These are phyloP conservation scores for Aphelenchoides fujianensis DNA, from an alignment of 1,140 invertebrate species.

Conservation along the genomic window DNA sequence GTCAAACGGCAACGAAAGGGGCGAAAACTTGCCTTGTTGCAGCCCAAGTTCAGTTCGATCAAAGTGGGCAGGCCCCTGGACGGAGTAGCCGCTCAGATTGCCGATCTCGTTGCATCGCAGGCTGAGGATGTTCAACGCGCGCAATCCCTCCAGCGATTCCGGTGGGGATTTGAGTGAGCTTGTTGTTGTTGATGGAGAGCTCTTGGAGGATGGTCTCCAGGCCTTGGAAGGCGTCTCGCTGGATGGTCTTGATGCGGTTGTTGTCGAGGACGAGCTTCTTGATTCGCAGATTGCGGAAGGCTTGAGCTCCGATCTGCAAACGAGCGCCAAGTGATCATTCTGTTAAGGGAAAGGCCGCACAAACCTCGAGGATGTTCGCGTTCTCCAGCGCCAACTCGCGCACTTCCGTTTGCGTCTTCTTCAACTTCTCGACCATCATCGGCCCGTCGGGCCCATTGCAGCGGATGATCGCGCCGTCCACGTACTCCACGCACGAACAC, in stretches of 20 bases:
- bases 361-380: slow-evolving; percentile 61
- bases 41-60: slow-evolving; percentile 60
- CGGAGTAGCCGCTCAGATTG: slow-evolving; percentile 46
- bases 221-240: slow-evolving; percentile 55
- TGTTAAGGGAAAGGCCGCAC: not conserved
- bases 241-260: slow-evolving; percentile 55
- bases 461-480: slow-evolving; percentile 61
- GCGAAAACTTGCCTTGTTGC: slow-evolving; percentile 53
- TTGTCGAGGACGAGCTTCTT: slow-evolving; percentile 62
- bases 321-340: too few species aligned
- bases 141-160: slow-evolving; percentile 45
- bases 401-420: slow-evolving; percentile 52
- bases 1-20: not conserved
- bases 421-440: slow-evolving; percentile 55
- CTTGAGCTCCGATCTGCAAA: slow-evolving; percentile 54
- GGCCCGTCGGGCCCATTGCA: slow-evolving; percentile 57
- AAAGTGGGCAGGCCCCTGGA: slow-evolving; percentile 51
- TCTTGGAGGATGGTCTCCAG: slow-evolving; percentile 58
- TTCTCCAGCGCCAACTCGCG: slow-evolving; percentile 58
- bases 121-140: slow-evolving; percentile 48
- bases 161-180: slow-evolving; percentile 52
- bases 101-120: slow-evolving; percentile 54
- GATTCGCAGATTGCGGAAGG: slow-evolving; percentile 58
- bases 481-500: slow-evolving; percentile 56
- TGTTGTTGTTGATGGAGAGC: slow-evolving; percentile 51